Evolutionary conservation across 2,797 vertebrate genomes (phyloP).

Genomic region (Eremophila alpestris): DNA sequence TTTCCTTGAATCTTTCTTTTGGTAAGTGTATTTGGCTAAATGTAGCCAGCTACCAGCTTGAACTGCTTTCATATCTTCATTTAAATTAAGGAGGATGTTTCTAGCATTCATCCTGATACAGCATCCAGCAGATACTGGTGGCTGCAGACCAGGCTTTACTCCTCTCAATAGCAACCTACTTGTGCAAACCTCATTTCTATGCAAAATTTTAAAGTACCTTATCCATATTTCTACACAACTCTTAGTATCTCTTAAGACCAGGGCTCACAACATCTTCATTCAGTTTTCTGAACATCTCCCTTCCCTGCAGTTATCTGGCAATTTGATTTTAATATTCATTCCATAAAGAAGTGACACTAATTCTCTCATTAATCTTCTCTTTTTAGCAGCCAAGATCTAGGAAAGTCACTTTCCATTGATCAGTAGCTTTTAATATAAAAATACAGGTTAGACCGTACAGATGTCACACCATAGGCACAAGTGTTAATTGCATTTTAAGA

Average conservation of each 20-base stretch:
- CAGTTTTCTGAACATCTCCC: background rate
- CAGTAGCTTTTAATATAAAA: constrained; percentile 55
- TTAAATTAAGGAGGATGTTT: background rate
- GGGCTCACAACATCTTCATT: background rate
- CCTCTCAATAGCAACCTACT: background rate
- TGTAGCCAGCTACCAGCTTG: background rate
- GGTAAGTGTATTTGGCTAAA: background rate
- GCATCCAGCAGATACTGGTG: background rate
- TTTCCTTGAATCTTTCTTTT: background rate
- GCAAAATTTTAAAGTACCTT: background rate
- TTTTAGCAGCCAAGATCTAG: constrained; percentile 30
- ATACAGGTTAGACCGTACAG: constrained; percentile 38
- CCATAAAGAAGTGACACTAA: constrained; percentile 26
- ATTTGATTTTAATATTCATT: constrained; percentile 47
- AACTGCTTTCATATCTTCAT: background rate
- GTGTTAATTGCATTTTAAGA: constrained; percentile 27
- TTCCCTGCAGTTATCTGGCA: constrained; percentile 28
- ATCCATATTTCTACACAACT: background rate
- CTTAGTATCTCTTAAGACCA: background rate
- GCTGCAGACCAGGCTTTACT: background rate
- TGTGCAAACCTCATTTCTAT: background rate
- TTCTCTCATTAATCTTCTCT: constrained; percentile 50
- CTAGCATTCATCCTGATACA: background rate
- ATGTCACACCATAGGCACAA: constrained; percentile 19
- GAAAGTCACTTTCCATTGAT: constrained; percentile 37